Percentiles rank a stretch among this genome's conserved stretches.
Conservation (phyloP, 2,797 vertebrate species). For the Dermochelys coriacea region DNA sequence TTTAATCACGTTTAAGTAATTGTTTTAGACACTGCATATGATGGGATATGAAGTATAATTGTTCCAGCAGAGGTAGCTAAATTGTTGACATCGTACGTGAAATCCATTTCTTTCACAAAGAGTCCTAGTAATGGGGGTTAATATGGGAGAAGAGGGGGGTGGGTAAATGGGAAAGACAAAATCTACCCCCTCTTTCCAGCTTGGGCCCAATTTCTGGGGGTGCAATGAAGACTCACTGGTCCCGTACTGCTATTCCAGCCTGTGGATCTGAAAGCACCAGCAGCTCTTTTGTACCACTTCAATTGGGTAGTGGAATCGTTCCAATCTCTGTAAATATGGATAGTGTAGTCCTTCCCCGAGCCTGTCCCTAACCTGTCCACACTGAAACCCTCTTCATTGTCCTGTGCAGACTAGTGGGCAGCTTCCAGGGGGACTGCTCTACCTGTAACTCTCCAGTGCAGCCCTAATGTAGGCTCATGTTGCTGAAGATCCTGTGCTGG, state of each 20-base stretch:
- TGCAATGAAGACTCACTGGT: constrained; percentile 2
- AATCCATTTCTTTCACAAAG: constrained; percentile 26
- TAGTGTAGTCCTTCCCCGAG: neutral
- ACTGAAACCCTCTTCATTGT: neutral
- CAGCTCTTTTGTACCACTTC: constrained; percentile 1
- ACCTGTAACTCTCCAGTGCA: neutral
- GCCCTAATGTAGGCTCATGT: neutral
- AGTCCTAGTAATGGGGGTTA: neutral
- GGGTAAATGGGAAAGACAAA: constrained; percentile 33
- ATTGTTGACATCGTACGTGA: constrained; percentile 3
- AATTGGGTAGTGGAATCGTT: neutral
- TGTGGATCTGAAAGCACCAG: neutral
- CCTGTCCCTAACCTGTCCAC: neutral
- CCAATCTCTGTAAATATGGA: neutral
- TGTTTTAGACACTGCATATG: constrained; percentile 20
- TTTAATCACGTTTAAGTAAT: constrained; percentile 57
- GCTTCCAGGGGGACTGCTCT: neutral
- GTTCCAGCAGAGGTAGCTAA: constrained; percentile 30
- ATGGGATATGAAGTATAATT: constrained; percentile 21
- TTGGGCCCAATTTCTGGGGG: neutral
- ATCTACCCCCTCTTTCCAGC: neutral
- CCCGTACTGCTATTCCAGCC: neutral
- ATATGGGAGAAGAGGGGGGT: neutral
- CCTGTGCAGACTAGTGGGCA: neutral
- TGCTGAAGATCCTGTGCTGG: neutral